These are phyloP conservation scores for Borostomias antarcticus DNA, from an alignment of 2,797 vertebrate genomes.

Conservation along the genomic window DNA sequence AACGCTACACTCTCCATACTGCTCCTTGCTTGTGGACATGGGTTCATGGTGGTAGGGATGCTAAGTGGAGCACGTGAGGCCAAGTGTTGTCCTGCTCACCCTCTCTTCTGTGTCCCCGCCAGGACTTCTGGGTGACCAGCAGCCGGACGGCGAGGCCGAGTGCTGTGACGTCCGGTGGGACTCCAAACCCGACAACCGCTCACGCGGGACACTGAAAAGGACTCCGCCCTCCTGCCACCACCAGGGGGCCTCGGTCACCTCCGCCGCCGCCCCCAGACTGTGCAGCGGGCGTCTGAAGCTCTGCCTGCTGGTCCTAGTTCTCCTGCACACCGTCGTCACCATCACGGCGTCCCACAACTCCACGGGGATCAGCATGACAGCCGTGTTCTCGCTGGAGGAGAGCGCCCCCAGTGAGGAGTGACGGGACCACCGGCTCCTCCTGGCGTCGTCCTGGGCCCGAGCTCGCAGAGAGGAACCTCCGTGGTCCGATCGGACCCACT, in stretches of 20 bases:
- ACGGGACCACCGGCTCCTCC: slow-evolving; percentile 30
- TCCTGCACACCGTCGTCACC: slow-evolving; percentile 77
- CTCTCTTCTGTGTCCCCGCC: slow-evolving; percentile 23
- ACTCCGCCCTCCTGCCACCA: slow-evolving; percentile 71
- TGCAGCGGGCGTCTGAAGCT: slow-evolving; percentile 74
- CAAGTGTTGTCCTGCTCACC: background rate
- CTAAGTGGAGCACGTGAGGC: background rate
- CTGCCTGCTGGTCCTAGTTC: slow-evolving; percentile 75
- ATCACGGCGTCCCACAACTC: slow-evolving; percentile 72
- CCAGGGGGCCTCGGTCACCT: slow-evolving; percentile 65
- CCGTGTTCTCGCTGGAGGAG: slow-evolving; percentile 74
- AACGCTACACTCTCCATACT: too few species aligned
- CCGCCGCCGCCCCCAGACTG: slow-evolving; percentile 61
- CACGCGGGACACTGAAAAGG: slow-evolving; percentile 71
- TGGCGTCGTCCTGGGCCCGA: slow-evolving; percentile 19
- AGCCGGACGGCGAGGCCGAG: slow-evolving; percentile 59
- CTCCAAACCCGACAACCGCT: slow-evolving; percentile 63
- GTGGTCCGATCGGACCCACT: background rate
- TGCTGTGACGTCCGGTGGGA: slow-evolving; percentile 76
- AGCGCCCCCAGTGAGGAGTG: slow-evolving; percentile 73
- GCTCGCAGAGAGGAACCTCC: slow-evolving; percentile 42
- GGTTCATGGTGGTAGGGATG: too few species aligned
- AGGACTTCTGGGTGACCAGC: slow-evolving; percentile 64
- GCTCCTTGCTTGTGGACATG: too few species aligned
- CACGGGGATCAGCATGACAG: slow-evolving; percentile 59